Conservation (phyloP, 2,888 invertebrate species). For the Clunio marinus region DNA sequence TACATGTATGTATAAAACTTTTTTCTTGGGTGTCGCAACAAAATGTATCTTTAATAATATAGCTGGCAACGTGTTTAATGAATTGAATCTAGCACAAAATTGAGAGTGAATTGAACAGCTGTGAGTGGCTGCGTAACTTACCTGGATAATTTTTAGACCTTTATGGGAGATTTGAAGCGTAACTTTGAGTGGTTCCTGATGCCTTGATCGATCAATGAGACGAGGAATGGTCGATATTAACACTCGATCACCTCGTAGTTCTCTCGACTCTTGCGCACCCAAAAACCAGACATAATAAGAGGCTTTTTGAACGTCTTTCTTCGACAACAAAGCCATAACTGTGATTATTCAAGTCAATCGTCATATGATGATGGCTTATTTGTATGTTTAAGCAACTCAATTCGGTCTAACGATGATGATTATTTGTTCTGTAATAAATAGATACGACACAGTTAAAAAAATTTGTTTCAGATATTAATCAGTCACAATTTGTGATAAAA, state of each 20-base stretch:
- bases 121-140: constrained; percentile 40
- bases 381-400: neutral
- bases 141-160: constrained; percentile 91
- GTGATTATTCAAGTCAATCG: neutral
- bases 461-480: neutral
- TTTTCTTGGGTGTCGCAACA: too few species aligned
- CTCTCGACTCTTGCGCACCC: constrained; percentile 92
- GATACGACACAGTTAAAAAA: neutral
- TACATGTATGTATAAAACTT: too few species aligned
- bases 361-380: neutral
- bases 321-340: constrained; percentile 69
- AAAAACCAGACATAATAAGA: constrained; percentile 92
- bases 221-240: constrained; percentile 80
- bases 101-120: constrained; percentile 13
- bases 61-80: too few species aligned
- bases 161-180: constrained; percentile 88
- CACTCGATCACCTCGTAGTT: constrained; percentile 77
- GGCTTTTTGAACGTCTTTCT: constrained; percentile 84
- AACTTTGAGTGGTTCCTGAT: constrained; percentile 85
- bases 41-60: neutral
- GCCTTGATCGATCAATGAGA: constrained; percentile 76
- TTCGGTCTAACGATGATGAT: neutral
- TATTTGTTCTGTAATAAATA: neutral
- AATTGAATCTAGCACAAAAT: neutral
- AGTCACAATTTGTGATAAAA: neutral